Evolutionary conservation across 2,888 invertebrate species (phyloP).

Genomic region (Luperina nickerlii): DNA sequence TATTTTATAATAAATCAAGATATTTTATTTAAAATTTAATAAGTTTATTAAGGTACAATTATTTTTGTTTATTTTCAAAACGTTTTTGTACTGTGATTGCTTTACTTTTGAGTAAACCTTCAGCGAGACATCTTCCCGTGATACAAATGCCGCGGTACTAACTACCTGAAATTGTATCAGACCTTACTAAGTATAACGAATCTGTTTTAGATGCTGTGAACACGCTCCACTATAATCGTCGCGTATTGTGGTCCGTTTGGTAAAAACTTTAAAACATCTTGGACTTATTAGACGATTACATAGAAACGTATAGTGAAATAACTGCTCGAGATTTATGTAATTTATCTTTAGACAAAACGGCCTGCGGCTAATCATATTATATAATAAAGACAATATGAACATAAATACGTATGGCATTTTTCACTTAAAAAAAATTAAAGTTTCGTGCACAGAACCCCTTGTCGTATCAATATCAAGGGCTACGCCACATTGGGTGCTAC

Average conservation of each 20-base stretch:
- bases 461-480: constrained; percentile 34
- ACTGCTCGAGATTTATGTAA: not conserved
- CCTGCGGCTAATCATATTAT: not conserved
- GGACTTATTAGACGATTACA: not conserved
- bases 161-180: constrained; percentile 15
- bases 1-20: not conserved
- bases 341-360: no score
- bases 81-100: not conserved
- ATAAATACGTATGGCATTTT: not conserved
- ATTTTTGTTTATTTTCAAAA: not conserved
- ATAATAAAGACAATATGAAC: not conserved
- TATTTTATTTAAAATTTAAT: not conserved
- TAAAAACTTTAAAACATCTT: not conserved
- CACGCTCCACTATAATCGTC: not conserved
- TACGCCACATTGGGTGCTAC: constrained; percentile 18
- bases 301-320: not conserved
- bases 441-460: constrained; percentile 11
- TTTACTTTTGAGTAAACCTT: constrained; percentile 2
- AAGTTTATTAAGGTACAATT: not conserved
- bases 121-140: constrained; percentile 2
- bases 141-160: not conserved
- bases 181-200: constrained; percentile 3
- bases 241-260: constrained; percentile 1
- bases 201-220: constrained; percentile 22
- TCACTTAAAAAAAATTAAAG: not conserved